Evolutionary conservation across 2,888 invertebrate species (phyloP), one percentile per base, ranked within the genome.

Genomic region (Microplitis deprimator): DNA sequence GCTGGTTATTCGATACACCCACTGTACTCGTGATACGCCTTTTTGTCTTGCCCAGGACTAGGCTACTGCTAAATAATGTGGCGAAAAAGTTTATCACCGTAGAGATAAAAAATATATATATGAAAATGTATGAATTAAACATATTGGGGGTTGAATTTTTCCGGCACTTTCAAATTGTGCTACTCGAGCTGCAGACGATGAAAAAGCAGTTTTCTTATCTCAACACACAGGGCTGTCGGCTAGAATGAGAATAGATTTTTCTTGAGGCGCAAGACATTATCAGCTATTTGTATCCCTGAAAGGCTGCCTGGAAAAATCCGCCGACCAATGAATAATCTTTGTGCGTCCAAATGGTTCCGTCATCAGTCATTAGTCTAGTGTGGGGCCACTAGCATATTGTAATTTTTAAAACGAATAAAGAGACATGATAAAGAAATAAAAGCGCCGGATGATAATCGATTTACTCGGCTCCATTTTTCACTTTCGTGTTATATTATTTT

Each of bases 221-320:
- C 76, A 79, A 82, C 29, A 80, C 77, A 79, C 78, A 77, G 71
- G 73, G 75, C 76, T 78, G 72, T 79, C 75, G 41, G 77, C 68
- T 60, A 60, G 29, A 75, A 78, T 80, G 71, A 67, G 77, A 75
- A 81, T 82, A 80, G 79, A 82, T 82, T 80, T 81, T 79, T 80
- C 79, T 76, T 77, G 72, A 72, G 73, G 73, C 62, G 20, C 17
- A 17, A 62, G 59, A 73, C n/a, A 62, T 73, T 77, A 77, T 77
- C 77, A 50, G 73, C 73, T 41, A 77, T 73, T 77, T 73, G 73
- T 77, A 73, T 73, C 73, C 69, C 13, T 41, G 41, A 40, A 72
- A 72, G 62, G 61, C n/a, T 72, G n/a, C 17, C n/a, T n/a, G n/a
- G 16, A 6, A 62, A 17, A 62, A n/a, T 62, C 13, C 50, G 10